Base-by-base conservation (phyloP, 37 sponge, comb jelly and placozoan species). In the Haliclona indistincta region DNA sequence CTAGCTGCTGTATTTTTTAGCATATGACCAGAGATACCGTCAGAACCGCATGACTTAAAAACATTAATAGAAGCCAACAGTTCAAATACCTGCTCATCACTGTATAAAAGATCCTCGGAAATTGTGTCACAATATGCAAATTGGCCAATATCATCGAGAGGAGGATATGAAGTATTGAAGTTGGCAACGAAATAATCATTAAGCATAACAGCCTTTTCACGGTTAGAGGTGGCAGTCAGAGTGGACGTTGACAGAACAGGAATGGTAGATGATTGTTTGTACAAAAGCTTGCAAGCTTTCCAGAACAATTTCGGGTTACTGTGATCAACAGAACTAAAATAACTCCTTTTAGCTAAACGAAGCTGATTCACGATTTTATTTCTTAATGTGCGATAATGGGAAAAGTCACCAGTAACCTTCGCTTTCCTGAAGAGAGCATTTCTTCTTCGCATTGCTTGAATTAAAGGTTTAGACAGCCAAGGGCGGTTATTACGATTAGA, bases 1-100 rank as follows among this genome's bases (percentile, higher is more conserved):
- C n/a, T 34, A 49, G 25, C 30, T 34, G 71, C 71, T 33, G 53
- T 49, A 6, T 1, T 35, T 47, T 70, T 70, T 13, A 70, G 36
- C 71, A 70, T 70, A 19, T 20, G 15, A n/a, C 36, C 29, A 4
- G 30, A 47, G 6, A 51, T 51, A 1, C 19, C 52, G 29, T 70
- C 71, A 70, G 71, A 17, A n/a, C 29, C 54, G 34, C 3, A 33
- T 15, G 68, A 22, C 39, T 23, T 43, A 8, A 43, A 23, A 38
- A 45, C 39, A 23, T 67, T 37, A 3, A 3, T 63, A 29, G 19
- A 19, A 63, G 29, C 5, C 64, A 63, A 28, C 36, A 49, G 52
- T 19, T 19, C 17, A 17, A 11, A 17, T 17, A 49, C 52, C 52
- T 49, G 15, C 17, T 49, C 52, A 49, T 11, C 15, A 17, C 11